These are phyloP conservation scores for Speoplatyrhinus poulsoni DNA, from an alignment of 2,113 vertebrate genomes.

Conservation along the genomic window DNA sequence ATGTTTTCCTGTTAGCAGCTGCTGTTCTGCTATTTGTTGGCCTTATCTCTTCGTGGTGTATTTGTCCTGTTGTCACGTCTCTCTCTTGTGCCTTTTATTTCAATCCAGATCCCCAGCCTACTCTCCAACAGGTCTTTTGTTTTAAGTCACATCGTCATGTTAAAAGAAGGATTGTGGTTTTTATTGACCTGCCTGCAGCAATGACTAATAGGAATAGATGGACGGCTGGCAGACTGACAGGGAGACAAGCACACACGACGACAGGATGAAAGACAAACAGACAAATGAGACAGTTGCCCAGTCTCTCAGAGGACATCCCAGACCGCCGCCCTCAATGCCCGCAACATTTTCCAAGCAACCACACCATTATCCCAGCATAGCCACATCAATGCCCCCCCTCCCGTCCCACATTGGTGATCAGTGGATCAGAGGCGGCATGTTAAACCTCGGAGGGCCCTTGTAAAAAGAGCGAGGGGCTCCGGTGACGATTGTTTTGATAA, in stretches of 20 bases:
- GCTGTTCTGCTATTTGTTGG: slow-evolving; percentile 32
- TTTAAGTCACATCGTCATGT: slow-evolving; percentile 31
- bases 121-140: slow-evolving; percentile 25
- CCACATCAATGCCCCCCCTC: neutral
- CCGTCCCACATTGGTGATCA: slow-evolving; percentile 12
- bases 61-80: slow-evolving; percentile 18
- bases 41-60: slow-evolving; percentile 25
- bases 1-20: slow-evolving; percentile 34
- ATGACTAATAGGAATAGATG: slow-evolving; percentile 11
- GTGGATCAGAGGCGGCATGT: slow-evolving; percentile 60
- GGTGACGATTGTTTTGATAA: slow-evolving; percentile 78
- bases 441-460: slow-evolving; percentile 68
- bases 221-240: slow-evolving; percentile 4
- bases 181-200: slow-evolving; percentile 14
- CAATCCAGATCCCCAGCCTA: neutral
- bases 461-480: slow-evolving; percentile 69
- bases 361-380: neutral
- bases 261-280: slow-evolving; percentile 13
- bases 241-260: slow-evolving; percentile 3
- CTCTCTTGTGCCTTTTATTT: slow-evolving; percentile 10
- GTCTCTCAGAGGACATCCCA: slow-evolving; percentile 21
- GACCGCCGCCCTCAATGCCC: neutral
- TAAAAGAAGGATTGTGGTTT: slow-evolving; percentile 24
- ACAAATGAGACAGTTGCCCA: slow-evolving; percentile 4
- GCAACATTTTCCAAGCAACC: neutral